Base-by-base conservation (phyloP, 53 echinoderm and acorn worm species). In the Paracentrotus lividus region DNA sequence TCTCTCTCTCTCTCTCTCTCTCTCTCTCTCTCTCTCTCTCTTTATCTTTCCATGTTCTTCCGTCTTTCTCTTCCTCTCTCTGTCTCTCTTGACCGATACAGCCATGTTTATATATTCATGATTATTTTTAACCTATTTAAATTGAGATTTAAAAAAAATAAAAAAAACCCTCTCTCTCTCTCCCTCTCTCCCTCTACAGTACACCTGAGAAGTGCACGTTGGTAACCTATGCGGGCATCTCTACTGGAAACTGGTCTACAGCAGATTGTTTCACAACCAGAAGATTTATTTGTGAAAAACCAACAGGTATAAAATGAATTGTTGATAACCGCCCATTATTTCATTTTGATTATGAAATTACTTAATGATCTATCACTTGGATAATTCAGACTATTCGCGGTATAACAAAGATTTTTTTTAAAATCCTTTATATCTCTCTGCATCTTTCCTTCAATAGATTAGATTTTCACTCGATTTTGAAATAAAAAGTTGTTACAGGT, bases 221-320 rank as follows among this genome's bases (percentile, higher is more conserved):
- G 7, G 55, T 89, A 31, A 89, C 69, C 29, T 47, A 85, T 32
- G 31, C 43, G 44, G 52, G 91, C 49, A 54, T 4, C 6, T 8
- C 2, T 32, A 85, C 96, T 0, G 96, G 96, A 4, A 57, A 59
- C n/a, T 96, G 96, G 96, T 88, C 93, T 5, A 85, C 96, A 26
- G 76, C 49, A 84, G 34, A 90, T 60, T 96, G 96, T 44, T 85
- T 85, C 23, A 29, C 47, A 31, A 10, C 21, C 26, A 57, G 78
- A 51, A 84, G 52, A 34, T 93, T 88, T 58, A 61, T 96, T 18
- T 96, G 96, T 43, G 96, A 96, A 85, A 93, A 90, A 90, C 93
- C 93, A 23, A 58, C 95, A 65, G 93, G 96, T 96, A n/a, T n/a
- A 93, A 61, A 77, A 72, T 33, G 72, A 72, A 72, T 16, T 72